Percentiles rank a stretch among this genome's conserved stretches.
Conservation (phyloP, 2,113 vertebrate species). For the Tichodroma muraria region DNA sequence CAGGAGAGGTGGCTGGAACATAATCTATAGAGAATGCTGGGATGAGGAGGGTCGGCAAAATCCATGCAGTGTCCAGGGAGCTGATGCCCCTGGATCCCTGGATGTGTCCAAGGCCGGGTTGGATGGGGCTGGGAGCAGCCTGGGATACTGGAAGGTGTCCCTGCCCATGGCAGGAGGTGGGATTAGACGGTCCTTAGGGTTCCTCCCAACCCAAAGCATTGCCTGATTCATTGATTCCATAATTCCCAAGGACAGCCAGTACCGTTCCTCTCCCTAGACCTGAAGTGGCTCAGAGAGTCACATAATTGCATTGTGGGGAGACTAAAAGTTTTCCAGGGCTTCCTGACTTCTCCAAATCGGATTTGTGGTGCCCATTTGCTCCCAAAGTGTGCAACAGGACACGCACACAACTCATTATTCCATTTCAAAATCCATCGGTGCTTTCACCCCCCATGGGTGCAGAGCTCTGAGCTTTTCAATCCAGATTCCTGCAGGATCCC, state of each 20-base stretch:
- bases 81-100: background rate
- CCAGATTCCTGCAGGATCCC: background rate
- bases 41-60: background rate
- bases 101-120: background rate
- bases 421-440: background rate
- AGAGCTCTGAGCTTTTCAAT: background rate
- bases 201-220: background rate
- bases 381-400: background rate
- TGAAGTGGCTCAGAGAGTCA: background rate
- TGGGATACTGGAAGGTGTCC: background rate
- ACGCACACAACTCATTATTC: background rate
- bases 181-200: no score
- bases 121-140: background rate
- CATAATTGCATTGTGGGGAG: background rate
- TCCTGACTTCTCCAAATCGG: background rate
- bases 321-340: background rate
- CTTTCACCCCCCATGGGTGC: background rate
- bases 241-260: background rate
- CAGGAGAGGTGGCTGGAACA: fast-evolving
- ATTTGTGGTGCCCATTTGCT: background rate
- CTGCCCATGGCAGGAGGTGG: background rate
- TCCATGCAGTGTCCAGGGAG: no score
- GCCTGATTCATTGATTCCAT: background rate
- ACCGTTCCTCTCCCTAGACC: fast-evolving
- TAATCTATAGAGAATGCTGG: background rate